phyloP scores from a whole-genome alignment of 2,888 invertebrate species.

The Euproctis similis region DNA sequence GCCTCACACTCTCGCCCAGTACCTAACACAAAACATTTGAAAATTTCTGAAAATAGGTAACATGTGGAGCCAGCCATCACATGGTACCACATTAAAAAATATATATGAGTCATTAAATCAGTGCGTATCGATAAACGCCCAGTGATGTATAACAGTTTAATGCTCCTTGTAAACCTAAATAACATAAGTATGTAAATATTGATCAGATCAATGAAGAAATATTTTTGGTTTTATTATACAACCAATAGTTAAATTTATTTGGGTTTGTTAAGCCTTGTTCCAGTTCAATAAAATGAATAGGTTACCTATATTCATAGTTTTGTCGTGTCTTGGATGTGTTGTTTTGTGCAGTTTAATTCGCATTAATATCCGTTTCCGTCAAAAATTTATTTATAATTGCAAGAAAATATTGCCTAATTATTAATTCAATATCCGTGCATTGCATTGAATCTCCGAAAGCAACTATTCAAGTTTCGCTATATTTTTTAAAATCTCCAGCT shows the following conservation, averaged over 20 bases:
- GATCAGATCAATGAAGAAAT: constrained; percentile 32
- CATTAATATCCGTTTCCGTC: too few species aligned
- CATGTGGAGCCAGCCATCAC: too few species aligned
- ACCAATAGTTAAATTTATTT: constrained; percentile 41
- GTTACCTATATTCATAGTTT: constrained; percentile 17
- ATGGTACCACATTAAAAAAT: constrained; percentile 20
- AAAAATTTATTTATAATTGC: too few species aligned
- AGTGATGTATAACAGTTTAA: constrained; percentile 18
- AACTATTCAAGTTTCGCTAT: background rate
- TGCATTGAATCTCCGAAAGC: background rate
- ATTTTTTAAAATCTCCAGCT: background rate
- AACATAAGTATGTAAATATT: constrained; percentile 35
- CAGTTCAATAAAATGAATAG: constrained; percentile 27
- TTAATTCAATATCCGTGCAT: background rate
- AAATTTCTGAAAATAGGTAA: too few species aligned
- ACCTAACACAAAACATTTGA: too few species aligned
- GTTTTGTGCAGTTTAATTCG: too few species aligned
- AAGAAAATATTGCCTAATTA: background rate
- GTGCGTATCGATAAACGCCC: too few species aligned
- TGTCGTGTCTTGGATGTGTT: too few species aligned
- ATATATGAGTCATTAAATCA: constrained; percentile 18
- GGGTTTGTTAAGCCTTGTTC: constrained; percentile 42
- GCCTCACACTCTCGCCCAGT: too few species aligned
- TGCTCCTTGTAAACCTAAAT: constrained; percentile 40
- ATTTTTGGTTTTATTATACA: constrained; percentile 45